Percentiles rank a stretch among this genome's conserved stretches.
These are phyloP conservation scores for Nasonia oneida DNA, from an alignment of 2,888 invertebrate species.

Conservation along the genomic window DNA sequence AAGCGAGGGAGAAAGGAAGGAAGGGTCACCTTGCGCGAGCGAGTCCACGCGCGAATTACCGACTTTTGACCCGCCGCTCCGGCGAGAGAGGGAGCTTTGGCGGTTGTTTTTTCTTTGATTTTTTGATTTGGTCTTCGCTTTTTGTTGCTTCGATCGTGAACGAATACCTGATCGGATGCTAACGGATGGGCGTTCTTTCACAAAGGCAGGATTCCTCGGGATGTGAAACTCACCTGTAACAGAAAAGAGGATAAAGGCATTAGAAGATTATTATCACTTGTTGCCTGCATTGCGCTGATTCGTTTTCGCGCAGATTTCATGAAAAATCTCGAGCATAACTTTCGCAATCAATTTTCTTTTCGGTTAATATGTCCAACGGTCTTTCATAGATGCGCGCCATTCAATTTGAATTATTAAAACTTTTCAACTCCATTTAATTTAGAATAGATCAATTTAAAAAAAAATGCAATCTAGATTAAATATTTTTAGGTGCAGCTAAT, in stretches of 20 bases:
- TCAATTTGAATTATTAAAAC: too few relatives aligned
- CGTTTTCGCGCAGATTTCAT: background rate
- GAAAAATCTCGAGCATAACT: constrained; percentile 12
- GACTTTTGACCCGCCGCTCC: background rate
- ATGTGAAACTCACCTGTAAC: constrained; percentile 36
- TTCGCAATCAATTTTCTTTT: background rate
- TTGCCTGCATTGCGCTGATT: too few relatives aligned
- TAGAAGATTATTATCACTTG: background rate
- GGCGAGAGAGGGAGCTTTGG: background rate
- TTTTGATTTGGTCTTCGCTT: background rate
- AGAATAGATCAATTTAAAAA: too few relatives aligned
- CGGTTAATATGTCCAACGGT: background rate
- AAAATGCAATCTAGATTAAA: too few relatives aligned
- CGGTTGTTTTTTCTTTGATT: background rate
- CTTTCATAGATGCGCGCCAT: too few relatives aligned
- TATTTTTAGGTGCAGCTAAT: too few relatives aligned
- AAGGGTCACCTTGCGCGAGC: background rate
- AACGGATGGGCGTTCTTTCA: background rate
- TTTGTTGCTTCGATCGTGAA: too few relatives aligned
- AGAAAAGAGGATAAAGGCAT: background rate
- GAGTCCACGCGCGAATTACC: background rate
- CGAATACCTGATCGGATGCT: background rate
- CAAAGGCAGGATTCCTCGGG: background rate
- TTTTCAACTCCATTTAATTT: too few relatives aligned
- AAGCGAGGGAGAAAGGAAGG: background rate